Base-by-base conservation (phyloP, 2,888 invertebrate species). In the Mesochorus sp. region DNA sequence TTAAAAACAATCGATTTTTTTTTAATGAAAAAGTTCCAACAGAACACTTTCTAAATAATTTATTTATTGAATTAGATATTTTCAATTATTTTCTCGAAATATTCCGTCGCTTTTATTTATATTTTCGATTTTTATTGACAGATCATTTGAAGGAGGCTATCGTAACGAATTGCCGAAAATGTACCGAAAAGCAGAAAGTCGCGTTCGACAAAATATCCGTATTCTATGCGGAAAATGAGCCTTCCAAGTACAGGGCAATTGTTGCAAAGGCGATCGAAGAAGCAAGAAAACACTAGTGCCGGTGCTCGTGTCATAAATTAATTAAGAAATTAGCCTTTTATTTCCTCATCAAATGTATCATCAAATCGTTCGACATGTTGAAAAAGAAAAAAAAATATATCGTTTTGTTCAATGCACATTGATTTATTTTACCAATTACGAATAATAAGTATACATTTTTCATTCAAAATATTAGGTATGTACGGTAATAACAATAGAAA, bases 101-200 rank as follows among this genome's bases (percentile, higher is more conserved):
- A 3, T 24, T 28, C 17, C 1, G 28, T n/a, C 28, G 17, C 31
- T 12, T 12, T 51, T 14, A 2, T 37, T 3, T 37, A 12, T 19
- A 8, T 57, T 24, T 10, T 57, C 12, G 37, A 37, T 62, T n/a
- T n/a, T n/a, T 10, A 37, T 55, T 66, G 34, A 47, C 66, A 84
- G 84, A 71, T 19, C 55, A 72, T 37, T 80, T 84, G 42, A 71
- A 68, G 0, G 84, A 84, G 39, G 76, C 83, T 4, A 62, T 84
- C 10, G 74, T 79, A 4, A 84, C 84, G 3, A 72, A 72, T 17
- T 84, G 84, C 59, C 21, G 12, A 49, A 82, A 61, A 76, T 84
- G 84, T 37, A 84, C 84, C 5, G 70, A 73, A 0, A 80, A 37
- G 55, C 84, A 84, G 37, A 75, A 76, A 26, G 5, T 19, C 5